Conservation (phyloP, 2,113 vertebrate species). For the Microtus pennsylvanicus region DNA sequence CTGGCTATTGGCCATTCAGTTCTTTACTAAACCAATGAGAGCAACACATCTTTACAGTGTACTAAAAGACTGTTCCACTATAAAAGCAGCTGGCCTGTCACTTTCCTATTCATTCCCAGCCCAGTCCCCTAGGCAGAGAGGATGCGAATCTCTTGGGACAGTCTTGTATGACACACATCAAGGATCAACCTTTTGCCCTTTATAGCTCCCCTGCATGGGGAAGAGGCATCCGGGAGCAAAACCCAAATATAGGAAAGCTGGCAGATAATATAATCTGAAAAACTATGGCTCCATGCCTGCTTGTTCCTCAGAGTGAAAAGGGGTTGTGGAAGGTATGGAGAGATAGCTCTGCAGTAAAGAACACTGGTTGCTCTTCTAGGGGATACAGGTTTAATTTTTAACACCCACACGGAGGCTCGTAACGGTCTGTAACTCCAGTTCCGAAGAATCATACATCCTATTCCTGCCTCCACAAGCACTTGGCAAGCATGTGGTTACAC, state of each 20-base stretch:
- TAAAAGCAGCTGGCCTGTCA: background rate
- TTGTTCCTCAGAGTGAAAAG: background rate
- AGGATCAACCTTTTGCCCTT: background rate
- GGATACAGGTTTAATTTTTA: background rate
- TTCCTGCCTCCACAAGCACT: background rate
- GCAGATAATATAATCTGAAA: background rate
- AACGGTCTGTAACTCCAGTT: background rate
- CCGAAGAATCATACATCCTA: background rate
- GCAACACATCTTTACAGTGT: too few relatives aligned
- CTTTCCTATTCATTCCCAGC: too few relatives aligned
- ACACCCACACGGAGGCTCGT: background rate
- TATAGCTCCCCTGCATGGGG: background rate
- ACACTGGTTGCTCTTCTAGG: background rate
- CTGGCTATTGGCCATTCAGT: too few relatives aligned
- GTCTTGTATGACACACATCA: background rate
- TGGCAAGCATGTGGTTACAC: background rate
- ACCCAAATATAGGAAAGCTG: background rate
- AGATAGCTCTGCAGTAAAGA: background rate
- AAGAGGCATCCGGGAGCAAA: background rate
- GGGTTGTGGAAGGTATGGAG: background rate
- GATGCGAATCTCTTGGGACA: background rate
- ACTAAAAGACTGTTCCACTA: too few relatives aligned
- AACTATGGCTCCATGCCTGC: accelerated
- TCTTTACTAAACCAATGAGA: too few relatives aligned
- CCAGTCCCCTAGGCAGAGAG: background rate